These are phyloP conservation scores for Brachyrhaphis roseni DNA, from an alignment of 2,797 vertebrate species.

Conservation along the genomic window DNA sequence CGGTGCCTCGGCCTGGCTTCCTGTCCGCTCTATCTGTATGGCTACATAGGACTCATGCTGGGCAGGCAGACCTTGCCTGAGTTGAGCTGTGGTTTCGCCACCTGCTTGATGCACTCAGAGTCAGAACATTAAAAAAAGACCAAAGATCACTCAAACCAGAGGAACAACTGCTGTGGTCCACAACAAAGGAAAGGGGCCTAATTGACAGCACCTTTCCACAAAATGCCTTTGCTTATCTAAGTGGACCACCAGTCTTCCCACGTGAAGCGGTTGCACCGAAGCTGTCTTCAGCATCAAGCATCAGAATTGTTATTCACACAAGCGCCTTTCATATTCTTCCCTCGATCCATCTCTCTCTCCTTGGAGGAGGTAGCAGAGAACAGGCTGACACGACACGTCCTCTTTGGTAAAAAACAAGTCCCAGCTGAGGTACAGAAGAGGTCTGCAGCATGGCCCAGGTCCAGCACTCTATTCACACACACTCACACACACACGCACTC, in stretches of 20 bases:
- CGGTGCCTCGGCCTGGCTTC: constrained; percentile 16
- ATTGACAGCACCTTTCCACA: constrained; percentile 16
- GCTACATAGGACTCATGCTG: constrained; percentile 28
- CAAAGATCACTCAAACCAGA: constrained; percentile 37
- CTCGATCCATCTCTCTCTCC: constrained; percentile 14
- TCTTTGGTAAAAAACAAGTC: constrained; percentile 37
- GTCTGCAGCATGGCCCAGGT: constrained; percentile 59
- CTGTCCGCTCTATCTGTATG: constrained; percentile 2
- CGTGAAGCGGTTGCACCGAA: constrained; percentile 12
- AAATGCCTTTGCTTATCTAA: constrained; percentile 18
- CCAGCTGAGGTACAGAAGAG: constrained; percentile 51
- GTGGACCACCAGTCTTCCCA: constrained; percentile 4
- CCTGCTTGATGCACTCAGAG: constrained; percentile 43
- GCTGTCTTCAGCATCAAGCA: constrained; percentile 18
- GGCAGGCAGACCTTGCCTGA: constrained; percentile 32
- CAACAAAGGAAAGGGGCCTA: constrained; percentile 16
- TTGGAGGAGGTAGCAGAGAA: constrained; percentile 25
- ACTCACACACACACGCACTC: constrained; percentile 32
- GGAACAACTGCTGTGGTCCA: constrained; percentile 28
- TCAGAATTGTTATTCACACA: constrained; percentile 10
- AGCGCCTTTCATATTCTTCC: constrained; percentile 19
- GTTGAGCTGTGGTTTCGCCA: constrained; percentile 45
- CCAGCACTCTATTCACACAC: constrained; percentile 45
- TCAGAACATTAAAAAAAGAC: constrained; percentile 47
- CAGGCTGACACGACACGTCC: constrained; percentile 16